Evolutionary conservation across 2,113 vertebrate genomes (phyloP), one percentile per base, ranked within the genome.

Genomic region (Aythya baeri): DNA sequence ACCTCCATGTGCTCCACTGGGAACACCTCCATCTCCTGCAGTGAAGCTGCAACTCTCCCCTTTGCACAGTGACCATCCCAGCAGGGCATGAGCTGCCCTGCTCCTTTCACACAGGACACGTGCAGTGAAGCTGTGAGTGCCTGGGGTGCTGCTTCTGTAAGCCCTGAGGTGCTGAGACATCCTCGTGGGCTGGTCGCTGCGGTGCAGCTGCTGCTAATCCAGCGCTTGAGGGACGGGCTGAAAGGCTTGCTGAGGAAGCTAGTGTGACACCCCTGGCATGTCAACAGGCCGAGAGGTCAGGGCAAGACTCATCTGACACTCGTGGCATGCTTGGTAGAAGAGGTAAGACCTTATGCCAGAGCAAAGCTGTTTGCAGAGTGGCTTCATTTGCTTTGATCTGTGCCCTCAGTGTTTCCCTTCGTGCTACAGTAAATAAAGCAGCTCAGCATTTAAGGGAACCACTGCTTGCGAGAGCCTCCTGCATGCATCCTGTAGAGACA

Each of bases 401-500:
- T 68, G 73, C 16, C 68, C 83, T 92, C 0, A 0, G 46, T 79
- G 31, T 71, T 90, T 90, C 23, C 13, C 32, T 81, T 65, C 11
- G 2, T 38, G 59, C 55, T 71, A n/a, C 12, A 3, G 18, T 55
- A 77, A 88, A 59, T 52, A 38, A 81, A 94, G 18, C 22, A 83
- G 50, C 49, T 67, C 17, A 7, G 70, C 43, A 75, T 78, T n/a
- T 43, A 65, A 75, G 57, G 67, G 7, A 78, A 7, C 8, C 29
- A 17, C 52, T 11, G 7, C 73, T 55, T 67, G 43, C 38, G 67
- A 49, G 61, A 31, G 38, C 17, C 17, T 59, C 20, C 77, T 76
- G 4, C 3, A 5, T 52, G 11, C 1, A 0, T 46, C 50, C 27
- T 1, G 0, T 8, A 44, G 0, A 88, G 79, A 57, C 36, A 83